Evolutionary conservation across 2,113 vertebrate species (phyloP), one percentile per base, ranked within the genome.

Genomic region (Microcebus tavaratra): DNA sequence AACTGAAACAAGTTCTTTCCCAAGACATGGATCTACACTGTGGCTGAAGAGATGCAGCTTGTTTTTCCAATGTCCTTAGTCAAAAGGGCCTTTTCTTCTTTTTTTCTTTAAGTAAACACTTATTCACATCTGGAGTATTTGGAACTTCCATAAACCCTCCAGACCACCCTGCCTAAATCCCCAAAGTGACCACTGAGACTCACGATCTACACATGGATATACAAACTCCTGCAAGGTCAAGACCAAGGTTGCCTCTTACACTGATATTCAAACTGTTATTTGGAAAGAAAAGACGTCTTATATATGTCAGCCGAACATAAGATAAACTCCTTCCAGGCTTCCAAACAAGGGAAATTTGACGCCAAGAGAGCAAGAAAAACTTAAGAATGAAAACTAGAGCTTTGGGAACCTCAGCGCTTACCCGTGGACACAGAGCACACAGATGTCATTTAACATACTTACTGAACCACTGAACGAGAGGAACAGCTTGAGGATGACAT

Each of bases 401-500:
- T 55, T 25, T 1, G 36, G 23, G 39, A 36, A 20, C 48, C 48
- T 72, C 21, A 6, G 27, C 68, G 8, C 15, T 42, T 3, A 55
- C 68, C 39, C 5, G 6, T 14, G 45, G 53, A 31, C 45, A n/a
- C 18, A 9, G 29, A 61, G 5, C n/a, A 39, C n/a, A 39, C 20
- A 72, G 68, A 72, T 39, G 36, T 13, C 31, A 3, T 34, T 45
- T 3, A 48, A 20, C 9, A 21, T 29, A 99, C 99, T 96, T 98
- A 99, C 99, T 0, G 99, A 99, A 95, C 99, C 99, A 9, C 98
- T 99, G 98, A 99, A 99, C 0, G 99, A 99, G 81, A 99, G 99
- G 85, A 99, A 99, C 76, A 99, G 99, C 97, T 99, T 99, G 91
- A 99, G 97, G 82, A 99, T 98, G 63, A 99, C 98, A 8, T 99